phyloP scores from a whole-genome alignment of 2,888 invertebrate genomes.

The Cantharis flavilabris region DNA sequence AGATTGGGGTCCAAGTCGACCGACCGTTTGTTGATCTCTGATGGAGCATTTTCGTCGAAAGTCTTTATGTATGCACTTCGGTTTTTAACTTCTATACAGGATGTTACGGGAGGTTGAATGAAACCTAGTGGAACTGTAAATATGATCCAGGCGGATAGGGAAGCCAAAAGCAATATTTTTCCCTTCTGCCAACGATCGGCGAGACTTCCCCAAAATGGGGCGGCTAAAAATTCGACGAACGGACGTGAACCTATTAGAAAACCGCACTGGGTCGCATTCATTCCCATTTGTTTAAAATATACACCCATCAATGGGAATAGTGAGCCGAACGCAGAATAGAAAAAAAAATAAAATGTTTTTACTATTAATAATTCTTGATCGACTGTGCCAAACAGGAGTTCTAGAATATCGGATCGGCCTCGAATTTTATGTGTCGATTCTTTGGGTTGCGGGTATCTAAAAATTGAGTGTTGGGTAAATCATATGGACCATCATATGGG shows the following conservation, averaged over 20 bases:
- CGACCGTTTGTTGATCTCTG: slow-evolving; percentile 56
- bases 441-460: slow-evolving; percentile 81
- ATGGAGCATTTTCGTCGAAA: slow-evolving; percentile 56
- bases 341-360: slow-evolving; percentile 98
- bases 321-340: slow-evolving; percentile 98
- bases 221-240: slow-evolving; percentile 95
- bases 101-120: slow-evolving; percentile 90
- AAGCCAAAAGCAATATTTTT: slow-evolving; percentile 84
- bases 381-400: slow-evolving; percentile 80
- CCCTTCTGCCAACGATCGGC: slow-evolving; percentile 88
- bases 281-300: slow-evolving; percentile 98
- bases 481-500: not conserved
- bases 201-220: slow-evolving; percentile 96
- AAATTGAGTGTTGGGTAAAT: slow-evolving; percentile 18
- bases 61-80: slow-evolving; percentile 66
- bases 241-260: slow-evolving; percentile 94
- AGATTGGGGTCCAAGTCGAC: not conserved
- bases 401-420: slow-evolving; percentile 82
- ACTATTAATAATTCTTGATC: slow-evolving; percentile 92
- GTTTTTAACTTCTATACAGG: slow-evolving; percentile 76
- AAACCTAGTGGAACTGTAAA: slow-evolving; percentile 96
- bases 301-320: slow-evolving; percentile 98
- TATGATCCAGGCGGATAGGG: slow-evolving; percentile 92
- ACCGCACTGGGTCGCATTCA: slow-evolving; percentile 96
- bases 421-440: slow-evolving; percentile 90